Base-by-base conservation (phyloP, 2,113 vertebrate genomes). In the Urocynchramus pylzowi region DNA sequence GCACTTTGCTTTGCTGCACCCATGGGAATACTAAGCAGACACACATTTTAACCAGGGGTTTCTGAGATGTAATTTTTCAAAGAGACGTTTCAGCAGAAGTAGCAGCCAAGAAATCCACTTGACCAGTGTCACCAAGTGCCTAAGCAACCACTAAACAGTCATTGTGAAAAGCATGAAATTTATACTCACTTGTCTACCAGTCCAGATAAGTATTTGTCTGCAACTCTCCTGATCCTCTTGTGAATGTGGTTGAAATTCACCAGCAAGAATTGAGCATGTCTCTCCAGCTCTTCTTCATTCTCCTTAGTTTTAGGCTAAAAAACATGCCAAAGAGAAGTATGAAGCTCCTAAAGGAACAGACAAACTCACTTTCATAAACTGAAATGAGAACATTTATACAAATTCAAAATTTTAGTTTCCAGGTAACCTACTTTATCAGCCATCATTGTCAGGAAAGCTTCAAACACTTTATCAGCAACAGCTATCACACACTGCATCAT, bases 161-260 rank as follows among this genome's bases (percentile, higher is more conserved):
- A 71, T 2, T 21, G 15, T 33, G 42, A 68, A 92, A 82, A 82
- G 22, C 80, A 61, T 26, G 6, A 49, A 70, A 63, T 50, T 37
- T 26, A 4, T 44, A 98, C 99, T 98, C 91, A 99, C 99, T 98
- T 99, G 95, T 99, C 99, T 54, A 99, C 99, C 95, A 99, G 97
- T 49, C 99, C 99, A 49, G 99, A 99, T 24, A 99, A 98, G 71
- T 99, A 99, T 96, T 99, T 99, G 98, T 99, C 99, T 4, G 99
- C 99, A 50, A 99, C 99, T 93, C 99, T 98, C 82, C 99, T 98
- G 86, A 99, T 99, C 93, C 99, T 98, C 97, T 99, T 99, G 97
- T 99, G 99, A 79, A 99, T 99, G 92, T 99, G 99, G 95, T 99
- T 99, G 93, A 99, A 99, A 97, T 99, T 99, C 91, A 99, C 98